These are phyloP conservation scores for Drosophila prosaltans DNA, from an alignment of 1,140 invertebrate genomes.

Conservation along the genomic window DNA sequence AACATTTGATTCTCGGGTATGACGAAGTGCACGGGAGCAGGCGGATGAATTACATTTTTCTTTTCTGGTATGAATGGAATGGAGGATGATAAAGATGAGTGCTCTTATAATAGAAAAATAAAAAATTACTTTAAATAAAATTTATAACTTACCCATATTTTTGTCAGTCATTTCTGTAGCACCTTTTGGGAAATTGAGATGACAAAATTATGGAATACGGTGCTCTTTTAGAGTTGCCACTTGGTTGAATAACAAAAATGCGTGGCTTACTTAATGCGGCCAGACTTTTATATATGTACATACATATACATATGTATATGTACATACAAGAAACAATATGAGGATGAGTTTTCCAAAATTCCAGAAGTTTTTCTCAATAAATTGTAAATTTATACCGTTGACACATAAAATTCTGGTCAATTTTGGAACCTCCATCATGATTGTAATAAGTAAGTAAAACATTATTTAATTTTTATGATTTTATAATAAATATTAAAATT, in stretches of 20 bases:
- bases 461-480: too few species aligned
- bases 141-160: background rate
- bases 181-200: background rate
- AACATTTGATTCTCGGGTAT: slow-evolving; percentile 20
- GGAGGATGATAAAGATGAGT: background rate
- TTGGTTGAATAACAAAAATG: background rate
- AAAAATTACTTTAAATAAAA: background rate
- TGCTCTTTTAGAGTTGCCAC: background rate
- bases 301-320: background rate
- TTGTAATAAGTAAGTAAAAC: too few species aligned
- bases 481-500: too few species aligned
- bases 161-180: background rate
- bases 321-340: too few species aligned
- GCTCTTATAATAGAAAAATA: background rate
- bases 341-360: background rate
- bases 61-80: background rate
- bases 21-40: background rate
- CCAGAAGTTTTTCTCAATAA: background rate
- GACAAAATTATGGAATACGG: background rate
- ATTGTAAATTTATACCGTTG: too few species aligned
- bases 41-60: background rate
- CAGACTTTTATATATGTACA: background rate
- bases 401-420: too few species aligned
- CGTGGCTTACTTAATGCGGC: background rate
- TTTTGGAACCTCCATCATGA: too few species aligned